Conservation (phyloP, 2,113 vertebrate species). For the Cryptoleucopteryx plumbea region DNA sequence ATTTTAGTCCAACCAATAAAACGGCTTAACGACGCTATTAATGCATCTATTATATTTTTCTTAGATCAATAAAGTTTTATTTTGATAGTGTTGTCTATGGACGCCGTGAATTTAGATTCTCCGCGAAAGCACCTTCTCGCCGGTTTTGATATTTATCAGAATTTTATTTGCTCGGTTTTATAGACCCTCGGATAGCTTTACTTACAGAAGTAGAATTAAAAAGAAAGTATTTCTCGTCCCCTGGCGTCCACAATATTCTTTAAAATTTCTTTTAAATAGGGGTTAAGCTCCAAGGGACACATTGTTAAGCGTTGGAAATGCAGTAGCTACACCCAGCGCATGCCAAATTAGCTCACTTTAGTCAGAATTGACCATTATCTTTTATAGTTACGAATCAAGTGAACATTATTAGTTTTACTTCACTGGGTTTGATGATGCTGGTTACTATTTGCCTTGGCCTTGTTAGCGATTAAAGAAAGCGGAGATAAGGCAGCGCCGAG, state of each 20-base stretch:
- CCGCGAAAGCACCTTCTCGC: not conserved
- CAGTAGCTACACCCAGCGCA: conserved; percentile 55
- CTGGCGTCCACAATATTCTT: conserved; percentile 51
- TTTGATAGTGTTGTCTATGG: conserved; percentile 42
- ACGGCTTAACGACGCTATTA: conserved; percentile 53
- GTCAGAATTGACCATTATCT: conserved; percentile 74
- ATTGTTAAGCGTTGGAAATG: conserved; percentile 64
- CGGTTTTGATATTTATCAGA: conserved; percentile 34
- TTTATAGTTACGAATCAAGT: conserved; percentile 74
- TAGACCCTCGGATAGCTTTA: conserved; percentile 37
- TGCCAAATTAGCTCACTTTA: conserved; percentile 62
- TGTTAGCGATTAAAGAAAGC: conserved; percentile 69
- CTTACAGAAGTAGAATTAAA: conserved; percentile 37
- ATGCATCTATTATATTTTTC: conserved; percentile 60
- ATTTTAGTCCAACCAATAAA: conserved; percentile 58
- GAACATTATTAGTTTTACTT: conserved; percentile 69
- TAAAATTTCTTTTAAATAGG: conserved; percentile 56
- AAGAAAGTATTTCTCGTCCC: conserved; percentile 32
- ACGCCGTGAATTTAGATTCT: conserved; percentile 8
- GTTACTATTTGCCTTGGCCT: conserved; percentile 71
- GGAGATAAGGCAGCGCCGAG: not conserved
- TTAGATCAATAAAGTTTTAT: conserved; percentile 62
- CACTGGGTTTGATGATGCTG: conserved; percentile 31
- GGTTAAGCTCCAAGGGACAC: conserved; percentile 64
- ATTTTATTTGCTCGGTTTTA: conserved; percentile 45